Percentiles rank a stretch among this genome's conserved stretches.
phyloP scores from a whole-genome alignment of 2,797 vertebrate species.

The Phoeniculus purpureus region DNA sequence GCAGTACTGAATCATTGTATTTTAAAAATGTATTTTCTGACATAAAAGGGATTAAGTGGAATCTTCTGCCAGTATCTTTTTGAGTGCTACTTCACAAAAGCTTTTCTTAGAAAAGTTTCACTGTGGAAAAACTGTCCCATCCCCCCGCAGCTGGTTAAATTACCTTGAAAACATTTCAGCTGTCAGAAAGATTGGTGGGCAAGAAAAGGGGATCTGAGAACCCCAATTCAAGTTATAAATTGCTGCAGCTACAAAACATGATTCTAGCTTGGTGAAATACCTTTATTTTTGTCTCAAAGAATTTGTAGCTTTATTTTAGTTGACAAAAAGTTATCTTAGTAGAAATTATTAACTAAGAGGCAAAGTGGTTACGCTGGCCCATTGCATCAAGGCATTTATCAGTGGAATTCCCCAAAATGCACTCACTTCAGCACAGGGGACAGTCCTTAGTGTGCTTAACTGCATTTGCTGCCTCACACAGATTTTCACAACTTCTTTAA shows the following conservation, averaged over 20 bases:
- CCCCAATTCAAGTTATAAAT: constrained; percentile 1
- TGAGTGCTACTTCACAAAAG: constrained; percentile 29
- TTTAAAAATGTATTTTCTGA: constrained; percentile 4
- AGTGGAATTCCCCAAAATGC: neutral
- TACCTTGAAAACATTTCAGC: neutral
- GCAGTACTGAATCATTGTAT: neutral
- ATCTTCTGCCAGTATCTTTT: constrained; percentile 22
- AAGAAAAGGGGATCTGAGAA: neutral
- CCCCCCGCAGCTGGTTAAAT: constrained; percentile 6
- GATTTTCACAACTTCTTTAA: neutral
- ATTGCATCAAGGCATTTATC: neutral
- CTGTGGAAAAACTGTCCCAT: constrained; percentile 24
- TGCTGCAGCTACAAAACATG: neutral
- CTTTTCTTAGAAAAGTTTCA: constrained; percentile 33
- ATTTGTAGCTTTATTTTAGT: neutral
- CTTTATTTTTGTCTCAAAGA: neutral
- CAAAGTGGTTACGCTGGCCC: neutral
- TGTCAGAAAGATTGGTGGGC: neutral
- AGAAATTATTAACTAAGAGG: neutral
- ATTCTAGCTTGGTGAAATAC: neutral
- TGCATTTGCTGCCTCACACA: neutral
- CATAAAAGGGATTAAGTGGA: constrained; percentile 20
- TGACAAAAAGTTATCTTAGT: neutral
- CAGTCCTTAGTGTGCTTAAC: neutral
- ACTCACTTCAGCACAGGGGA: neutral